phyloP scores from a whole-genome alignment of 2,888 invertebrate species.

The Drosophila antonietae region DNA sequence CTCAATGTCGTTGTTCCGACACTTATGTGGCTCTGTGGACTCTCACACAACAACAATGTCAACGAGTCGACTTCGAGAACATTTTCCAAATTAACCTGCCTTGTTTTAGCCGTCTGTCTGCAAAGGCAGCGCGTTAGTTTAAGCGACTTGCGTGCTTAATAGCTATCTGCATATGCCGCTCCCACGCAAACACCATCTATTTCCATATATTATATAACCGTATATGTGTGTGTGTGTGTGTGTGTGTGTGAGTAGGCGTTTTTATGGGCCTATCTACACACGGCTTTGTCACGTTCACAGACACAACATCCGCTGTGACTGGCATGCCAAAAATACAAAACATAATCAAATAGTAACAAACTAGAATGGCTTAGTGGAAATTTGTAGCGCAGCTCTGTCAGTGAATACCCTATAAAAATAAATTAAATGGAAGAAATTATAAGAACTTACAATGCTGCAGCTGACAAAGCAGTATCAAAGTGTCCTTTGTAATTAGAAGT shows the following conservation, averaged over 20 bases:
- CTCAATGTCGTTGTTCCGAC: slow-evolving; percentile 13
- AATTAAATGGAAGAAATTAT: not conserved
- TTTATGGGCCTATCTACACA: slow-evolving; percentile 9
- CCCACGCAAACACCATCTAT: not conserved
- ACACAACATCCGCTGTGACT: slow-evolving; percentile 61
- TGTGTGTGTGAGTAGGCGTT: slow-evolving; percentile 5
- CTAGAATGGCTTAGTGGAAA: slow-evolving; percentile 8
- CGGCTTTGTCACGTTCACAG: slow-evolving; percentile 49
- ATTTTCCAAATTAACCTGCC: slow-evolving; percentile 56
- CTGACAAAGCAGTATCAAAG: not conserved
- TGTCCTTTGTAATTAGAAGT: not conserved
- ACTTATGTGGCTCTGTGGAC: slow-evolving; percentile 26
- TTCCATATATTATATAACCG: not conserved
- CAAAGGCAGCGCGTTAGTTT: slow-evolving; percentile 54
- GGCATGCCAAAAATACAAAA: slow-evolving; percentile 64
- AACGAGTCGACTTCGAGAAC: slow-evolving; percentile 29
- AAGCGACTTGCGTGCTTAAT: slow-evolving; percentile 72
- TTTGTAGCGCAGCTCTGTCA: too few species aligned
- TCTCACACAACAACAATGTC: slow-evolving; percentile 19
- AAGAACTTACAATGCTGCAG: not conserved
- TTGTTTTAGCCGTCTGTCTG: slow-evolving; percentile 9
- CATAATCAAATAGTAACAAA: slow-evolving; percentile 40
- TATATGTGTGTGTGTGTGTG: not conserved
- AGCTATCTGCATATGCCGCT: slow-evolving; percentile 56
- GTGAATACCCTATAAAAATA: slow-evolving; percentile 10